Evolutionary conservation across 2,113 vertebrate species (phyloP).

Genomic region (Oreochromis niloticus): DNA sequence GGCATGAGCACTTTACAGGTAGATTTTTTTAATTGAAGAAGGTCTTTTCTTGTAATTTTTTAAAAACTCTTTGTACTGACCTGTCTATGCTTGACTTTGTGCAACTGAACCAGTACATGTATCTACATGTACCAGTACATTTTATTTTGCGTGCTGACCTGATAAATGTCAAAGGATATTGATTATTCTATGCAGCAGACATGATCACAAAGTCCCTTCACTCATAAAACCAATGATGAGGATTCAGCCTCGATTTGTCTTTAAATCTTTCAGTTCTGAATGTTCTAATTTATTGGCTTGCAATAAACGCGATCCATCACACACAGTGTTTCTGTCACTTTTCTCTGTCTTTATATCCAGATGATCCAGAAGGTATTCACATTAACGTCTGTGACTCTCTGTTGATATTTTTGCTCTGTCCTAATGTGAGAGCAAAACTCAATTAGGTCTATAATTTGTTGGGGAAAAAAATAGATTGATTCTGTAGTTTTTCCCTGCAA

Average conservation of each 20-base stretch:
- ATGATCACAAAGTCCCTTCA: not conserved
- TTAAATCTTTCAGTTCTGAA: not conserved
- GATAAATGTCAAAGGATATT: constrained; percentile 12
- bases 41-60: not conserved
- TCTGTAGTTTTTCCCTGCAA: not conserved
- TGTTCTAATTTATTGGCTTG: constrained; percentile 22
- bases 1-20: constrained; percentile 43
- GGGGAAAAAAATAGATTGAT: not conserved
- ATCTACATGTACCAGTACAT: not conserved
- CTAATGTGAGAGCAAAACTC: not conserved
- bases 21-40: not conserved
- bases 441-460: not conserved
- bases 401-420: not conserved
- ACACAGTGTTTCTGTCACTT: not conserved
- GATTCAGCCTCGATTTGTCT: not conserved
- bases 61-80: not conserved
- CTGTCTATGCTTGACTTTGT: not conserved
- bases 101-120: not conserved
- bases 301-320: not conserved
- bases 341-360: not conserved
- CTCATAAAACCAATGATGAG: not conserved
- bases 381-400: not conserved
- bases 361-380: not conserved
- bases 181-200: constrained; percentile 19
- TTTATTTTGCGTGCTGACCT: not conserved